Evolutionary conservation across 2,113 vertebrate species (phyloP), one percentile per base, ranked within the genome.

Genomic region (Otis tarda): DNA sequence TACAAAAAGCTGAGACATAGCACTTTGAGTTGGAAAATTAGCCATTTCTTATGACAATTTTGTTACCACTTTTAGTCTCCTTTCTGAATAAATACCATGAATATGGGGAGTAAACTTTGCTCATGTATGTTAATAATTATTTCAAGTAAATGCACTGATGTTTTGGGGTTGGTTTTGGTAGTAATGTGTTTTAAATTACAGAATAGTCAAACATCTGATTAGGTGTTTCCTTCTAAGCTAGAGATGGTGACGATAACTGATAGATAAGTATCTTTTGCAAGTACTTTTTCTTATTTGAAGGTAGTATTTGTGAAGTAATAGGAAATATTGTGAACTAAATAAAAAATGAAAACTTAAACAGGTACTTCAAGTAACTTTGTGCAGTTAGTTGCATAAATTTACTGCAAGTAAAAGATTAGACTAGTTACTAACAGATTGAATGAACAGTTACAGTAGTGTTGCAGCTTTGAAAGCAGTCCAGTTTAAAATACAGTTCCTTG

Each of bases 241-340:
- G 88, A 76, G 47, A n/a, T 49, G 53, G 93, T 30, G 79, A 69
- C 83, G 70, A 90, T 91, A 60, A 90, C 70, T 76, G 73, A 43
- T 87, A 79, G 80, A 43, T 89, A 71, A 80, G 31, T 84, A 87
- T 73, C 60, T 91, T 85, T 75, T 86, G 15, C 80, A 93, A 95
- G 78, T 81, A 86, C 74, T 67, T 95, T 91, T 89, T 90, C 67
- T 93, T 76, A 73, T 49, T 91, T 87, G 94, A 50, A 75, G 92
- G 92, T 95, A 89, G 92, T 69, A 87, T 95, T 89, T 94, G 91
- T 93, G 87, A 90, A 83, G 83, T 94, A 70, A 92, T 88, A 90
- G 65, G 52, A 87, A 89, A 49, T 93, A 74, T 60, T 90, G 93
- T 94, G 59, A 27, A 74, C 76, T 96, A 90, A 91, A 83, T 59